Conservation (phyloP, 2,888 invertebrate species). For the Tenthredo notha region DNA sequence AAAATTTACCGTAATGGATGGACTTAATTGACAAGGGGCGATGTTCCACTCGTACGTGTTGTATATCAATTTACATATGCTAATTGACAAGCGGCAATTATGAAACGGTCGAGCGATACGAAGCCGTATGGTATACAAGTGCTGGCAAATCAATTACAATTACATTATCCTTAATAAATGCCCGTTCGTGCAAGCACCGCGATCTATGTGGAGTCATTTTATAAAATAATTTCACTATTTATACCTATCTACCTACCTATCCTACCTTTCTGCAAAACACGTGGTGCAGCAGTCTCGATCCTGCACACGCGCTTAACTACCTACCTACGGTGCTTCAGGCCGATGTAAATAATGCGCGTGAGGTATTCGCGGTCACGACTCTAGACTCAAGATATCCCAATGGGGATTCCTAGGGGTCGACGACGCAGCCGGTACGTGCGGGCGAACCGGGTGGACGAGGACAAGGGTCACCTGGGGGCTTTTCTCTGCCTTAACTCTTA, state of each 20-base stretch:
- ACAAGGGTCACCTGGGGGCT: conserved; percentile 50
- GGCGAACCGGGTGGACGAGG: conserved; percentile 39
- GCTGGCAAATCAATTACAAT: conserved; percentile 52
- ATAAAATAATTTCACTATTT: conserved; percentile 30
- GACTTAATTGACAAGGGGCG: conserved; percentile 34
- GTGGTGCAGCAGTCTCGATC: conserved; percentile 28
- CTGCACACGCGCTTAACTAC: conserved; percentile 8
- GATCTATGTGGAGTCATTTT: conserved; percentile 7
- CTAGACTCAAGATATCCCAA: conserved; percentile 20
- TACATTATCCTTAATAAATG: conserved; percentile 46
- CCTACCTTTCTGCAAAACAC: conserved; percentile 9
- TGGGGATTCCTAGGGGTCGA: conserved; percentile 42
- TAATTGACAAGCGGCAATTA: conserved; percentile 51
- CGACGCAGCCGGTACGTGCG: conserved; percentile 16
- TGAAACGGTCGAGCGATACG: conserved; percentile 24
- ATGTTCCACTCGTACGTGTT: conserved; percentile 27
- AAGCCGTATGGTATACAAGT: conserved; percentile 7
- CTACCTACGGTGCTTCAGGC: not conserved
- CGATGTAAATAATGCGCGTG: conserved; percentile 44
- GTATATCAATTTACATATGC: conserved; percentile 52
- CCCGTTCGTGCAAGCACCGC: not conserved
- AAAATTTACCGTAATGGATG: conserved; percentile 34
- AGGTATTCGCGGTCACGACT: conserved; percentile 50
- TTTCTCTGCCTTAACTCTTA: not conserved
- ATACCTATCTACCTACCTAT: not conserved